Evolutionary conservation across 2,888 invertebrate genomes (phyloP).

Genomic region (Eupithecia pulchellata): DNA sequence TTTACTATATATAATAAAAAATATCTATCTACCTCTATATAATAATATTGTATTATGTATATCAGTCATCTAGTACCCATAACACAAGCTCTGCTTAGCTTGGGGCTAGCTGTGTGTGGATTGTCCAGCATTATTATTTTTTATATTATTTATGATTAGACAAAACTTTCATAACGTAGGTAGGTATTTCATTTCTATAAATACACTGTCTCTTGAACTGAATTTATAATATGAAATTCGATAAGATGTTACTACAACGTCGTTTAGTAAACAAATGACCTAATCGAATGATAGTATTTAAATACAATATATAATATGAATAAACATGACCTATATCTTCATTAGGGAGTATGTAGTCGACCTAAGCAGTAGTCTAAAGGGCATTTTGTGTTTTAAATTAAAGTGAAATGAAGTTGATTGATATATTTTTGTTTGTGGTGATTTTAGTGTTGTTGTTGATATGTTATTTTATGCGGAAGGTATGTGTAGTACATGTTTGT

Average conservation of each 20-base stretch:
- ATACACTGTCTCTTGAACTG: background rate
- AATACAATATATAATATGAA: conserved; percentile 23
- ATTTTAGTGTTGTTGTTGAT: conserved; percentile 25
- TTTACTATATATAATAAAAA: too few species aligned
- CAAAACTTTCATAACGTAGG: too few species aligned
- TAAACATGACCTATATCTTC: conserved; percentile 32
- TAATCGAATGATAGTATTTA: conserved; percentile 34
- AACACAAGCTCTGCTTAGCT: too few species aligned
- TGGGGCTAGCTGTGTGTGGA: too few species aligned
- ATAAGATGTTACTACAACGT: background rate
- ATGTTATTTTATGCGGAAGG: conserved; percentile 28
- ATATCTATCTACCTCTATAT: too few species aligned
- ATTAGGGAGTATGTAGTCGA: conserved; percentile 17
- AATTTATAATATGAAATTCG: background rate
- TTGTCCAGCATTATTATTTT: too few species aligned
- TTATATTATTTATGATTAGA: too few species aligned
- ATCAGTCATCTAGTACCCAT: too few species aligned
- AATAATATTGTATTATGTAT: too few species aligned
- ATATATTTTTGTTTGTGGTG: conserved; percentile 28
- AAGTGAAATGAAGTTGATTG: conserved; percentile 22
- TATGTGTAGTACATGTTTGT: background rate
- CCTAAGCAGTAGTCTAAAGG: conserved; percentile 8
- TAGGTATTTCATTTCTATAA: background rate
- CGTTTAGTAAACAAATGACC: conserved; percentile 42
- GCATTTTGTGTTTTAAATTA: background rate